Conservation (phyloP, 2,113 vertebrate species). For the Cygnus atratus region DNA sequence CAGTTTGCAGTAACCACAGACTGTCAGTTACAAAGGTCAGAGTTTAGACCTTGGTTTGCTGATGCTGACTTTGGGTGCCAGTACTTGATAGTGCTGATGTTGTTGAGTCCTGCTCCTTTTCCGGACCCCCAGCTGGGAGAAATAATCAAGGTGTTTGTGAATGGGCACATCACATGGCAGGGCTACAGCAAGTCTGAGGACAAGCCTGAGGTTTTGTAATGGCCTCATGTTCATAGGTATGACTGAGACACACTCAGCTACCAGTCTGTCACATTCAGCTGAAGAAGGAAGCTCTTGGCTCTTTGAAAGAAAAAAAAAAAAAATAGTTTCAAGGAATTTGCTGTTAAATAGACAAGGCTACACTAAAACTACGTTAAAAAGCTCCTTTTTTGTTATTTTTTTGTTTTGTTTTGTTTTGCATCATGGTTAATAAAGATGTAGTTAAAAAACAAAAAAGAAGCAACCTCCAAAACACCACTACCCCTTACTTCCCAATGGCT, state of each 20-base stretch:
- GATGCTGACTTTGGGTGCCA: background rate
- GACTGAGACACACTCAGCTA: background rate
- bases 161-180: background rate
- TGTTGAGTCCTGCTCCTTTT: background rate
- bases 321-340: background rate
- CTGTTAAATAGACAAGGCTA: background rate
- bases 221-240: background rate
- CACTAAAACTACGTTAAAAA: background rate
- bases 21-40: background rate
- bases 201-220: background rate
- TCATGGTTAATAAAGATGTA: background rate
- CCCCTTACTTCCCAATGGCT: background rate
- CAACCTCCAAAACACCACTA: background rate
- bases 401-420: background rate
- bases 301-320: background rate
- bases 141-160: background rate
- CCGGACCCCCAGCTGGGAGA: background rate
- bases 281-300: background rate
- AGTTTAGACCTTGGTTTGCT: background rate
- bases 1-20: background rate
- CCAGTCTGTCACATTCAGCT: background rate
- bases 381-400: background rate
- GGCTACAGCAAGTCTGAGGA: background rate
- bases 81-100: background rate
- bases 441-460: background rate